Evolutionary conservation across 1,140 invertebrate species (phyloP), one percentile per base, ranked within the genome.

Genomic region (Anastatus disparis): DNA sequence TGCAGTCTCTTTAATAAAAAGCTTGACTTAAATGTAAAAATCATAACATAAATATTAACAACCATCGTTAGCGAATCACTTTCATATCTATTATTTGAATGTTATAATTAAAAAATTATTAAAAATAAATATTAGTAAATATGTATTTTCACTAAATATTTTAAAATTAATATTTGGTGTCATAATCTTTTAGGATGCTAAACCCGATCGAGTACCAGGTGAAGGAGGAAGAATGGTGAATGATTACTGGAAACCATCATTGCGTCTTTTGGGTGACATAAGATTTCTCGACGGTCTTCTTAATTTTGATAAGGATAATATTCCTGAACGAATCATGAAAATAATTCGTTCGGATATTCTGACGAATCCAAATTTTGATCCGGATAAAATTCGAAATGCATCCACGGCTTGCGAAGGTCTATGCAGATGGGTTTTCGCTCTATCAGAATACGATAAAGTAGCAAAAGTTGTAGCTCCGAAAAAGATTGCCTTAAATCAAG

Each of bases 221-320:
- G 91, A 95, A 75, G 89, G 89, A 24, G 78, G 79, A 12, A 69
- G 68, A 64, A 91, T 88, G 1, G 84, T 95, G 0, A 95, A 97
- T 69, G 97, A 99, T 78, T 98, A 93, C 82, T 98, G 96, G 96
- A 94, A 93, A 3, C 91, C 96, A 0, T 97, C 95, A 0, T 95
- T 97, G 76, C 93, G 94, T 78, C 78, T 98, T 9, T 87, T 99
- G 0, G 94, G 94, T 56, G 96, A 98, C 77, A 93, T 97, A 78
- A 94, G 93, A 76, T 98, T 98, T 81, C 82, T 97, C 8, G 92
- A 94, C 53, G 89, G 89, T 46, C 84, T 98, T 8, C 89, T 95
- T 26, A 90, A 91, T 62, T 98, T 92, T 78, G 95, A 98, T 79
- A 97, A 97, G 88, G 97, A 96, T 79, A 93, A 96, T 81, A 94